A percentile compares a stretch with the other conserved stretches of the same genome.
Conservation (phyloP, 1,140 invertebrate genomes). For the Tribolium madens region DNA sequence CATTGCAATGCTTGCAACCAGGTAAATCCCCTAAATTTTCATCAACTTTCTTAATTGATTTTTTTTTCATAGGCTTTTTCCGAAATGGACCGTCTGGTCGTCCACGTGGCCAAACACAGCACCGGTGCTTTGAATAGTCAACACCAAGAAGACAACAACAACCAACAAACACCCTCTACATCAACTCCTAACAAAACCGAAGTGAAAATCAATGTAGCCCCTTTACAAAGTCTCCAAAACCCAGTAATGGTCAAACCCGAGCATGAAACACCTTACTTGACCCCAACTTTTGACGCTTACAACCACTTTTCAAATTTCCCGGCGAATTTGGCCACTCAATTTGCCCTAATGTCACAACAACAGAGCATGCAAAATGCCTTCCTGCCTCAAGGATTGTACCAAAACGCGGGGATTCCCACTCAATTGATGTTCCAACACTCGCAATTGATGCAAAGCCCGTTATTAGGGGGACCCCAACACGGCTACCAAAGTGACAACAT, state of each 20-base stretch:
- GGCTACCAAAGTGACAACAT: slow-evolving; percentile 60
- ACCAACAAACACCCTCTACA: slow-evolving; percentile 50
- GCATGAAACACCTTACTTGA: slow-evolving; percentile 56
- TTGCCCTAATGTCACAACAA: slow-evolving; percentile 64
- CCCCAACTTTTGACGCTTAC: slow-evolving; percentile 64
- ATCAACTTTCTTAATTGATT: background rate
- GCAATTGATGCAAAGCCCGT: slow-evolving; percentile 62
- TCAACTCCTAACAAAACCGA: slow-evolving; percentile 53
- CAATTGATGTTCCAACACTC: slow-evolving; percentile 64
- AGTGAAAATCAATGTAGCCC: slow-evolving; percentile 62
- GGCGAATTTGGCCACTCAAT: slow-evolving; percentile 62
- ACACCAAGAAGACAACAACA: slow-evolving; percentile 67
- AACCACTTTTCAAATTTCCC: slow-evolving; percentile 64
- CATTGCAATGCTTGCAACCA: slow-evolving; percentile 91
- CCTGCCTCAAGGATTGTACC: slow-evolving; percentile 57
- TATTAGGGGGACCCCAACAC: slow-evolving; percentile 55
- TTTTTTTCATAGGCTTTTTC: slow-evolving; percentile 71
- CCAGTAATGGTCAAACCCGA: slow-evolving; percentile 52
- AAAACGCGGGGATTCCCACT: slow-evolving; percentile 58
- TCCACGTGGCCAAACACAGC: slow-evolving; percentile 79
- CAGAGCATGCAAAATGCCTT: slow-evolving; percentile 57
- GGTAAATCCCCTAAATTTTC: slow-evolving; percentile 63
- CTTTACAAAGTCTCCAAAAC: slow-evolving; percentile 61
- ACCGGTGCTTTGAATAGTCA: slow-evolving; percentile 70
- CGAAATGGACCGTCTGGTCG: slow-evolving; percentile 75